Evolutionary conservation across 1,140 invertebrate species (phyloP).

Genomic region (Holcopasites calliopsidis): DNA sequence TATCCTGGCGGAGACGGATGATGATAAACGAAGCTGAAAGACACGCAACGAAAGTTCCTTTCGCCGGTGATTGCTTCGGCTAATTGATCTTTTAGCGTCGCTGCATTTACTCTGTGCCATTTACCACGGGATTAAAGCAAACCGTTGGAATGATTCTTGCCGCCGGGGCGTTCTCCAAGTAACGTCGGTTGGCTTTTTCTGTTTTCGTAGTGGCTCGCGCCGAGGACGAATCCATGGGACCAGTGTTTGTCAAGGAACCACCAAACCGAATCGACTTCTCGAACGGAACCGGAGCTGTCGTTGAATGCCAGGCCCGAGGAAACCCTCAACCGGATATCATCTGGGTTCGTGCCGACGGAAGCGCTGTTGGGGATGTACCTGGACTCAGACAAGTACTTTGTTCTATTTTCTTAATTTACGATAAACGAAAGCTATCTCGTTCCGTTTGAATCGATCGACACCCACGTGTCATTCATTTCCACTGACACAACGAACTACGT

Average conservation of each 20-base stretch:
- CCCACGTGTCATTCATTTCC: constrained; percentile 3
- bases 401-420: background rate
- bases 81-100: constrained; percentile 21
- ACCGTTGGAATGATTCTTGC: background rate
- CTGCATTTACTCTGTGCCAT: too few species aligned
- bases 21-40: constrained; percentile 55
- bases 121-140: background rate
- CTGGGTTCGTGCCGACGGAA: constrained; percentile 93
- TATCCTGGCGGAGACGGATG: constrained; percentile 56
- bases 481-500: constrained; percentile 25
- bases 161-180: background rate
- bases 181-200: background rate
- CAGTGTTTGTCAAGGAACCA: constrained; percentile 95
- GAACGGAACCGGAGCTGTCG: constrained; percentile 94
- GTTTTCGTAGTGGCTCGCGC: constrained; percentile 68
- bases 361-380: constrained; percentile 92
- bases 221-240: constrained; percentile 89
- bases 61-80: constrained; percentile 26
- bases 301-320: constrained; percentile 95
- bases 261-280: constrained; percentile 95
- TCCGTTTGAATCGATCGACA: background rate
- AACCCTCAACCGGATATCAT: constrained; percentile 94
- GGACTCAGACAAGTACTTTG: constrained; percentile 87
- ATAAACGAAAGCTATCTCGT: too few species aligned
- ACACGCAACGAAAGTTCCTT: constrained; percentile 43